Conservation (phyloP, 1,140 invertebrate genomes). For the Artemia franciscana region DNA sequence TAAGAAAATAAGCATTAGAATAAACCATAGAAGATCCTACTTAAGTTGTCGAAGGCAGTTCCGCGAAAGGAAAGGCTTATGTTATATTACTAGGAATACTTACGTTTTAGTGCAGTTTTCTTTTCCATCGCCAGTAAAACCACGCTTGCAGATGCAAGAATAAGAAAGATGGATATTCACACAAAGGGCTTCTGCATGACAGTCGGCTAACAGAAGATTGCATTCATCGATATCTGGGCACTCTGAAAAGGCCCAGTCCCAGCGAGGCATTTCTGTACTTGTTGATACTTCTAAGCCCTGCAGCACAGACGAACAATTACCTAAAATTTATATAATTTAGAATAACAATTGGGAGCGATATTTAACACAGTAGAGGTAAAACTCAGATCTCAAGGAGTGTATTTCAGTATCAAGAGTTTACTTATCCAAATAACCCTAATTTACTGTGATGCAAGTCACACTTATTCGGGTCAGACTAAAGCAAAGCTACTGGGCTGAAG, state of each 20-base stretch:
- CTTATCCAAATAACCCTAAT: too few relatives aligned
- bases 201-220: slow-evolving; percentile 54
- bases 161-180: slow-evolving; percentile 76
- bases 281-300: slow-evolving; percentile 3
- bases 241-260: slow-evolving; percentile 58
- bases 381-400: too few relatives aligned
- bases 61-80: too few relatives aligned
- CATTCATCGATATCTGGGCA: slow-evolving; percentile 91
- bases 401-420: too few relatives aligned
- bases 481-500: too few relatives aligned
- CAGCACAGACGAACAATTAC: slow-evolving; percentile 23
- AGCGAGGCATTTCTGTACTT: slow-evolving; percentile 22
- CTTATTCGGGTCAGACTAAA: too few relatives aligned
- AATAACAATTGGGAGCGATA: too few relatives aligned
- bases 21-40: not conserved
- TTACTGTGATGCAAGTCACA: too few relatives aligned
- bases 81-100: slow-evolving; percentile 16
- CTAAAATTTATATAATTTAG: too few relatives aligned
- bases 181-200: slow-evolving; percentile 69
- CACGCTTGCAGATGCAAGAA: slow-evolving; percentile 47
- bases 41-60: too few relatives aligned
- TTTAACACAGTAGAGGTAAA: too few relatives aligned
- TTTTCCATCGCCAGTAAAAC: slow-evolving; percentile 63
- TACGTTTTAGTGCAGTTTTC: slow-evolving; percentile 51
- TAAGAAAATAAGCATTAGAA: too few relatives aligned